phyloP scores from a whole-genome alignment of 2,797 vertebrate genomes.

The Acanthurus leucopareius region DNA sequence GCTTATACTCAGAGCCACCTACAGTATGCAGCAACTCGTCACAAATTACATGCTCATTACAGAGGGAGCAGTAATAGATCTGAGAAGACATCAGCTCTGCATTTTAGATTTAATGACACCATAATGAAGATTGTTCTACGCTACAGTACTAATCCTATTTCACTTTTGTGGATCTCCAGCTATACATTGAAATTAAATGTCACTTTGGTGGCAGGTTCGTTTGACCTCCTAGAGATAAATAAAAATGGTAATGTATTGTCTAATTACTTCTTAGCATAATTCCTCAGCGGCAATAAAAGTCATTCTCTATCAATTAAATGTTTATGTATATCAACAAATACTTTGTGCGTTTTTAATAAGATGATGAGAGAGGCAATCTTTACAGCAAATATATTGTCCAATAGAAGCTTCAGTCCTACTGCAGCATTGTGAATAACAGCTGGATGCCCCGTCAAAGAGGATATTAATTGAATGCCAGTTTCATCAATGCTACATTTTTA shows the following conservation, averaged over 20 bases:
- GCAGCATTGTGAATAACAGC: constrained; percentile 17
- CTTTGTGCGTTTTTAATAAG: constrained; percentile 61
- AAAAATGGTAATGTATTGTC: constrained; percentile 39
- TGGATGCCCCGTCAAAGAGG: constrained; percentile 26
- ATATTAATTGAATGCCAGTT: constrained; percentile 34
- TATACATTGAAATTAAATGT: constrained; percentile 48
- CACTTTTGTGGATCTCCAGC: constrained; percentile 26
- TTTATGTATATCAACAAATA: constrained; percentile 55
- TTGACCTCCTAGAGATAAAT: constrained; percentile 46
- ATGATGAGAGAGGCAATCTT: constrained; percentile 29
- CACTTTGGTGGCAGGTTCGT: constrained; percentile 29
- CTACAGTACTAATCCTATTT: constrained; percentile 29
- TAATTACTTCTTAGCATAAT: constrained; percentile 48
- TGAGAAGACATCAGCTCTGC: constrained; percentile 20
- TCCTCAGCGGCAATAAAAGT: constrained; percentile 44
- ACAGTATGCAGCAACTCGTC: constrained; percentile 33
- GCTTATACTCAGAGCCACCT: constrained; percentile 11
- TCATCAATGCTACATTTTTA: background rate
- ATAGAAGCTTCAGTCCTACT: constrained; percentile 44
- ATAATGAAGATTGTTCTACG: constrained; percentile 30
- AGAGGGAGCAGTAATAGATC: constrained; percentile 33
- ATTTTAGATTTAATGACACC: constrained; percentile 50
- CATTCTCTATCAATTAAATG: constrained; percentile 51
- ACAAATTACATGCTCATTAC: constrained; percentile 42
- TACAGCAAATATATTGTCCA: constrained; percentile 38